Base-by-base conservation (phyloP, 2,113 vertebrate genomes). In the Oryzias javanicus region DNA sequence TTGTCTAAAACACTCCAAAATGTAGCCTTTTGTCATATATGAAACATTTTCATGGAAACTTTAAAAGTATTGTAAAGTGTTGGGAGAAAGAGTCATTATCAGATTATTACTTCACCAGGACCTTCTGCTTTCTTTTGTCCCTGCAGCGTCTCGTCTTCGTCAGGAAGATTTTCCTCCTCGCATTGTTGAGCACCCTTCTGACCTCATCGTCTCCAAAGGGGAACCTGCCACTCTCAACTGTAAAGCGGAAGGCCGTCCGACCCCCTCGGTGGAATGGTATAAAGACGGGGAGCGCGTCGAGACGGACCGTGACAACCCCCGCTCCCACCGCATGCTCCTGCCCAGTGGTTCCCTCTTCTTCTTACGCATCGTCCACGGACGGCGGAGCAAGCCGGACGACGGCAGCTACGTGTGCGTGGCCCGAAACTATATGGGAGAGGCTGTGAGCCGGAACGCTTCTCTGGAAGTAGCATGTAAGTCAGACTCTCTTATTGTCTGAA, bases 161-260 rank as follows among this genome's bases (percentile, higher is more conserved):
- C 97, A 98, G 76, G 97, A 98, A 84, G 97, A 98, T 82, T 96
- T 88, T 27, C 91, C 95, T n/a, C 96, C 97, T 0, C 93, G 96
- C 67, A 98, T 98, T 8, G 94, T 95, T 64, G 96, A 98, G 67
- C 96, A 98, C 84, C 96, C 96, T 48, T 98, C 96, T 4, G 95
- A 98, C 72, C 95, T 98, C 68, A 97, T 98, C 47, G 96, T 98
- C 55, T 98, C 96, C n/a, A 97, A 96, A 77, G 96, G 96, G 67
- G 95, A 98, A 74, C 96, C 96, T 19, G 96, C 96, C 19, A 98
- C 96, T 22, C 90, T 98, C 82, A 98, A 98, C 91, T 98, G 96
- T 54, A 98, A 98, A 71, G 96, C 96, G 0, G 96, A 98, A 78
- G 96, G 96, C 18, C 78, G 95, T 6, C 96, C 96, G 0, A 90